Evolutionary conservation across 2,888 invertebrate genomes (phyloP).

Genomic region (Ophioninae sp.): DNA sequence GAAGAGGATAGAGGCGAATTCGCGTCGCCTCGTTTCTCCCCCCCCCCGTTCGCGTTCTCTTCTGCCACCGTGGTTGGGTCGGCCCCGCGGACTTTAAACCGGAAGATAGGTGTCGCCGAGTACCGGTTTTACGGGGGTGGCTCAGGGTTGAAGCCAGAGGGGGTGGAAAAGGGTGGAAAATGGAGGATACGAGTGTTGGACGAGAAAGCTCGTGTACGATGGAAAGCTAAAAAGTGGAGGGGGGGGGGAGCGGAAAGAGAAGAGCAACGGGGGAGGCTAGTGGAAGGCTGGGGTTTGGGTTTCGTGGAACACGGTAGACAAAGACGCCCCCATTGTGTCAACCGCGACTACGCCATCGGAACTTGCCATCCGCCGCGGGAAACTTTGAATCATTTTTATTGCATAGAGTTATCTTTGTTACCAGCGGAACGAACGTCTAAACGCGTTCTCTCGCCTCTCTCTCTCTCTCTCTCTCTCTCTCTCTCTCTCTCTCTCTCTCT

Average conservation of each 20-base stretch:
- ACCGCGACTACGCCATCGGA: constrained; percentile 80
- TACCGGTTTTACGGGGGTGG: constrained; percentile 69
- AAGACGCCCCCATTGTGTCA: constrained; percentile 81
- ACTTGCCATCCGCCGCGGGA: constrained; percentile 81
- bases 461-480: constrained; percentile 64
- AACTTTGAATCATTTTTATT: constrained; percentile 82
- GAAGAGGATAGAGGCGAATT: constrained; percentile 69
- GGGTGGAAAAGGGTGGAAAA: constrained; percentile 42
- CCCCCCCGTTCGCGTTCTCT: too few species aligned
- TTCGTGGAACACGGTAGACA: constrained; percentile 74
- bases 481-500: not conserved
- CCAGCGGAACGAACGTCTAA: constrained; percentile 80
- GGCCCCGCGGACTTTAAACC: constrained; percentile 78
- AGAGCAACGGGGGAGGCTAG: constrained; percentile 55
- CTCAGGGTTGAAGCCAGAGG: constrained; percentile 49
- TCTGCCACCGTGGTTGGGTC: not conserved
- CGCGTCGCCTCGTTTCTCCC: too few species aligned
- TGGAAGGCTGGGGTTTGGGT: not conserved
- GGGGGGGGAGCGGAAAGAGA: constrained; percentile 62
- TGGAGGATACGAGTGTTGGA: constrained; percentile 57
- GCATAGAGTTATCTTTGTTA: constrained; percentile 82
- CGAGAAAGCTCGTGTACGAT: not conserved
- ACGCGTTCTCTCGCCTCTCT: constrained; percentile 75
- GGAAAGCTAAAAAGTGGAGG: constrained; percentile 56
- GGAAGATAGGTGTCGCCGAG: constrained; percentile 81